Percentiles rank a stretch among this genome's conserved stretches.
phyloP scores from a whole-genome alignment of 2,888 invertebrate species.

The Cephus sareptanus region DNA sequence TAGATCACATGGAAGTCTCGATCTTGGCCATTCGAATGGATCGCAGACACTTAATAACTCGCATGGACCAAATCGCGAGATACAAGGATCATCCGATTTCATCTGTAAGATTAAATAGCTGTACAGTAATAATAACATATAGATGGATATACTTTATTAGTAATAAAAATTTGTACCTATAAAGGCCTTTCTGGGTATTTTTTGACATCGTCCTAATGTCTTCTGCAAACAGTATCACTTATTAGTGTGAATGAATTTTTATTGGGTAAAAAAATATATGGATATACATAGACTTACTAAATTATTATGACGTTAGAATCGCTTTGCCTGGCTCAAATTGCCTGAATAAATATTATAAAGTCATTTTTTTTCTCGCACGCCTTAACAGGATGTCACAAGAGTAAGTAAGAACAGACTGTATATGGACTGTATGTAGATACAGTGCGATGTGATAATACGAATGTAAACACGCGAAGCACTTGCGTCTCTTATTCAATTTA shows the following conservation, averaged over 20 bases:
- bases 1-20: slow-evolving; percentile 46
- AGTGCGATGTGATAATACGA: background rate
- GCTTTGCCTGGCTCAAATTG: background rate
- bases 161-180: background rate
- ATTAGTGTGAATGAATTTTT: background rate
- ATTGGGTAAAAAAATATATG: background rate
- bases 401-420: background rate
- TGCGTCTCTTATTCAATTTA: background rate
- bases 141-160: background rate
- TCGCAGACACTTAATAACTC: slow-evolving; percentile 37
- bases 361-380: background rate
- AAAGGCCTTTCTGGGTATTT: background rate
- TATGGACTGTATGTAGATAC: background rate
- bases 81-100: slow-evolving; percentile 73
- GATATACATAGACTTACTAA: background rate
- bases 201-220: background rate
- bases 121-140: background rate
- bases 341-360: background rate
- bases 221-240: background rate
- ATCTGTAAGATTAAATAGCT: slow-evolving; percentile 65
- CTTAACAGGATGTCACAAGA: background rate
- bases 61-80: slow-evolving; percentile 62
- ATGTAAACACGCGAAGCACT: background rate
- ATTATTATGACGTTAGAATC: background rate
- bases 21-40: slow-evolving; percentile 40